Evolutionary conservation across 2,797 vertebrate species (phyloP).

Genomic region (Lepilemur ruficaudatus): DNA sequence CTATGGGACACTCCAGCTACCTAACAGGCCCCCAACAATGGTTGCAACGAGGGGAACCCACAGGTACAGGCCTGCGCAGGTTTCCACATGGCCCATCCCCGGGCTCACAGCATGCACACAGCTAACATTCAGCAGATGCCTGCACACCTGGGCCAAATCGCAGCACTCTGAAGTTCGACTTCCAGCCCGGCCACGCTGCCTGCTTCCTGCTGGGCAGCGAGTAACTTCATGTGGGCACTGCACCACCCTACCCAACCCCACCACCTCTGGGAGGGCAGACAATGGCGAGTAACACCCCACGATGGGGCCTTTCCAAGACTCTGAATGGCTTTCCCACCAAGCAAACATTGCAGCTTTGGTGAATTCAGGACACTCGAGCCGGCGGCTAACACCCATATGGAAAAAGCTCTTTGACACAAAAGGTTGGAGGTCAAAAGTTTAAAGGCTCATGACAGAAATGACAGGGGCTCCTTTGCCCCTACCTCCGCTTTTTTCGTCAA

Average conservation of each 20-base stretch:
- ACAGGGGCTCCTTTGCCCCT: slow-evolving; percentile 68
- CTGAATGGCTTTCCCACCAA: slow-evolving; percentile 64
- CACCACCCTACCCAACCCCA: background rate
- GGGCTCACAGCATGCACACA: fast-evolving
- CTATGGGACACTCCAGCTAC: background rate
- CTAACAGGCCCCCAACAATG: background rate
- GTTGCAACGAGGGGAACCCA: background rate
- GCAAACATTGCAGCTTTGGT: slow-evolving; percentile 57
- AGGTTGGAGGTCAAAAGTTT: slow-evolving; percentile 86
- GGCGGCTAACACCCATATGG: slow-evolving; percentile 75
- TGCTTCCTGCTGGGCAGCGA: background rate
- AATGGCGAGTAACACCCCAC: background rate
- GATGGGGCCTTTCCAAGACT: slow-evolving; percentile 27
- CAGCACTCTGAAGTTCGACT: background rate
- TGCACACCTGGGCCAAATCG: background rate
- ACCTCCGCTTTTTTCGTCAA: slow-evolving; percentile 69
- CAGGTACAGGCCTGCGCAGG: background rate
- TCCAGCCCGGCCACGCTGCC: background rate
- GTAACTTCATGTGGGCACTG: background rate
- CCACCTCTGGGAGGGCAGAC: background rate
- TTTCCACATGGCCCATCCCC: background rate
- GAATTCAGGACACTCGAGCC: slow-evolving; percentile 61
- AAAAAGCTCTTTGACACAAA: slow-evolving; percentile 81
- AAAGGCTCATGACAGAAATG: slow-evolving; percentile 82
- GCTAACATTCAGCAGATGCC: background rate